phyloP scores from a whole-genome alignment of 2,797 vertebrate genomes.

The Parauchenoglanis punctatus region DNA sequence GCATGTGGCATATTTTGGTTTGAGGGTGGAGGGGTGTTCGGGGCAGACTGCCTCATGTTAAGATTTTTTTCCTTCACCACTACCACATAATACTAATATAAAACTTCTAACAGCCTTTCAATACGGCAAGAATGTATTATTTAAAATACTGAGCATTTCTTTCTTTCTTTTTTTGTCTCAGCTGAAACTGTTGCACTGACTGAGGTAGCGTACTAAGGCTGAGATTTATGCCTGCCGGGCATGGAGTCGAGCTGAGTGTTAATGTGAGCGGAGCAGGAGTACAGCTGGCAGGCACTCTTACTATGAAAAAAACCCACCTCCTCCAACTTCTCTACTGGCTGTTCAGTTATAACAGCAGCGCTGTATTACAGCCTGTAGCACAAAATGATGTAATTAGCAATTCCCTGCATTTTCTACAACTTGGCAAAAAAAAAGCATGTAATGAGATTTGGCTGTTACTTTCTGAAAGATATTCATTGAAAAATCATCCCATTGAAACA shows the following conservation, averaged over 20 bases:
- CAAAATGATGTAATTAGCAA: neutral
- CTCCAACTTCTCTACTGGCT: constrained; percentile 11
- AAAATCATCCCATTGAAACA: neutral
- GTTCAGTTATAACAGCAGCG: constrained; percentile 25
- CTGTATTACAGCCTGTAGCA: constrained; percentile 17
- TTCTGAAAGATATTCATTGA: neutral
- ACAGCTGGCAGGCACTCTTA: constrained; percentile 23
- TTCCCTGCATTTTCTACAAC: constrained; percentile 4
- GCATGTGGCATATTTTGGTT: constrained; percentile 17
- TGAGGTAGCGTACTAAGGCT: neutral
- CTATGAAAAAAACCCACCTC: constrained; percentile 32
- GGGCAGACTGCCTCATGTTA: neutral
- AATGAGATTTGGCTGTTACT: neutral
- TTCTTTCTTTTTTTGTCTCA: neutral
- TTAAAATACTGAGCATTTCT: neutral
- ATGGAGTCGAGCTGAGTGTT: constrained; percentile 48
- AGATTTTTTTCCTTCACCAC: constrained; percentile 1
- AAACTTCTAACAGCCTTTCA: neutral
- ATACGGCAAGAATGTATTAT: neutral
- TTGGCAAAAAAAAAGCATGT: neutral
- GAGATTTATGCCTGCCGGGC: constrained; percentile 39
- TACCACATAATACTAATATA: neutral
- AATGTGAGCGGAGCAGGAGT: constrained; percentile 41
- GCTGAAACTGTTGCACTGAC: neutral
- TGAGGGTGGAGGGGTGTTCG: neutral